Conservation (phyloP, 92 coral and sea anemone genomes). For the Zoanthus sociatus region DNA sequence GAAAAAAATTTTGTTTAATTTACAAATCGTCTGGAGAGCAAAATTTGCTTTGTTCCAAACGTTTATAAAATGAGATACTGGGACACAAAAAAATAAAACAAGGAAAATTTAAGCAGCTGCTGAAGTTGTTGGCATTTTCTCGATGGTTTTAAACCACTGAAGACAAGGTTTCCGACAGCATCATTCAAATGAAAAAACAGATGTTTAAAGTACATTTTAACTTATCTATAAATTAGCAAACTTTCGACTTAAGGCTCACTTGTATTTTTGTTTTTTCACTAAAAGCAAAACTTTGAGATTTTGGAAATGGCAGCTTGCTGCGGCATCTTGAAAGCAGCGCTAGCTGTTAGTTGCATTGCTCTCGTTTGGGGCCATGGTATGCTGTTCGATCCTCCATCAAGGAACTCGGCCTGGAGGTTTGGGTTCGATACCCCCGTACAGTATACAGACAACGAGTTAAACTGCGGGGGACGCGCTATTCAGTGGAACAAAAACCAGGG, state of each 20-base stretch:
- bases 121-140: neutral
- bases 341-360: neutral
- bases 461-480: constrained; percentile 28
- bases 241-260: neutral
- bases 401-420: constrained; percentile 41
- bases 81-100: too few species aligned
- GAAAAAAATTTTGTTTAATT: too few species aligned
- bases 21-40: too few species aligned
- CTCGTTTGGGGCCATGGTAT: constrained; percentile 32
- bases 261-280: neutral
- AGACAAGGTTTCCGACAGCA: neutral
- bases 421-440: neutral
- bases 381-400: constrained; percentile 28
- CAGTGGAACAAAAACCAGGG: constrained; percentile 42
- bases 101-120: too few species aligned
- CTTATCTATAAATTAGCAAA: neutral
- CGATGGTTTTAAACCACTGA: neutral
- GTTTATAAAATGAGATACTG: too few species aligned
- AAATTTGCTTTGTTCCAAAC: too few species aligned
- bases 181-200: neutral
- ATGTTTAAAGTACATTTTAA: neutral
- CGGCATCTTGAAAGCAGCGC: neutral
- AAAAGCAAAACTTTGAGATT: neutral
- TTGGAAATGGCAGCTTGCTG: neutral
- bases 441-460: constrained; percentile 38